Evolutionary conservation across 2,113 vertebrate species (phyloP).

Genomic region (Vombatus ursinus): DNA sequence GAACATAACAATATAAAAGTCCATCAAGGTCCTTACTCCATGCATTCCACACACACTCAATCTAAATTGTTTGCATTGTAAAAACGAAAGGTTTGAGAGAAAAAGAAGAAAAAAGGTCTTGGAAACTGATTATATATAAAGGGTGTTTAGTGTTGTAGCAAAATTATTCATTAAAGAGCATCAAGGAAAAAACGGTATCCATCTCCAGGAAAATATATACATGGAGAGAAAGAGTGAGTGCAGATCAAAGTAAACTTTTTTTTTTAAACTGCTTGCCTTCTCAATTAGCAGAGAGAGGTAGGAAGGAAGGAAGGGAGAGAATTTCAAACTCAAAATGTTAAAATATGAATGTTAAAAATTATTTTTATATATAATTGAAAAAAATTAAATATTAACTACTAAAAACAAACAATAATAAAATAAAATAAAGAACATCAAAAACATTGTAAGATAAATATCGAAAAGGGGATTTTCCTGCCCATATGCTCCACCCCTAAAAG

Average conservation of each 20-base stretch:
- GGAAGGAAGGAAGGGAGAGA: neutral
- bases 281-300: neutral
- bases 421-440: neutral
- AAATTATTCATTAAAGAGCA: neutral
- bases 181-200: neutral
- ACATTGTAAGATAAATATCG: neutral
- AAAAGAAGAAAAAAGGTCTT: too few relatives aligned
- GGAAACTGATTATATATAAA: neutral
- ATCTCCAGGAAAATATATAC: neutral
- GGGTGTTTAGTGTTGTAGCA: neutral
- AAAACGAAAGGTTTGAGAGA: neutral
- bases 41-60: neutral
- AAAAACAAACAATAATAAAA: neutral
- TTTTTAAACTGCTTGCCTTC: neutral
- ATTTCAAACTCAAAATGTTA: neutral
- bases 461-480: neutral
- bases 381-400: neutral
- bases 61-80: neutral
- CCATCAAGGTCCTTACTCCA: neutral
- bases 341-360: neutral
- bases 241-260: neutral
- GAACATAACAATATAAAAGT: neutral
- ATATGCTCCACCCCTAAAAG: neutral
- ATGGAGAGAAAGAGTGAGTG: neutral
- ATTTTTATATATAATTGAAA: neutral